Percentiles rank a stretch among this genome's conserved stretches.
Evolutionary conservation across 64 coral and sea anemone species (phyloP).

Genomic region (Montipora cactus): DNA sequence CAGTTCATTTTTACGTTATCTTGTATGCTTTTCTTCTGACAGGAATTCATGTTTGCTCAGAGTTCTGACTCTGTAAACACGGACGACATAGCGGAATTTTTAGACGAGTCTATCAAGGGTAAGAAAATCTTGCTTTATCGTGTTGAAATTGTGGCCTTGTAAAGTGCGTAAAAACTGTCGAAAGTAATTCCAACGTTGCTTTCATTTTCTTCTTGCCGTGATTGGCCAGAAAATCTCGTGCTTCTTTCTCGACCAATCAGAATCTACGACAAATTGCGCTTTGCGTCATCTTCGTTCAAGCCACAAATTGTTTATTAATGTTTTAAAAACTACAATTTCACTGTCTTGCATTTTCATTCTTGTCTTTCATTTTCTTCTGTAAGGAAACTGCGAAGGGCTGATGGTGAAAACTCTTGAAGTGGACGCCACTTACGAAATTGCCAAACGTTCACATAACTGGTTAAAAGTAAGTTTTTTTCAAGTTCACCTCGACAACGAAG

Average conservation of each 20-base stretch:
- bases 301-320: too few species aligned
- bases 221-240: neutral
- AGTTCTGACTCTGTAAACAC: constrained; percentile 91
- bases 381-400: constrained; percentile 98
- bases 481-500: neutral
- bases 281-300: too few species aligned
- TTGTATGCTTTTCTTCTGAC: neutral
- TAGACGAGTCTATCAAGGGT: constrained; percentile 99
- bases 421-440: constrained; percentile 99
- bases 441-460: constrained; percentile 99
- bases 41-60: constrained; percentile 98
- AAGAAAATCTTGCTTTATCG: neutral
- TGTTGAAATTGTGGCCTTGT: too few species aligned
- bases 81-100: constrained; percentile 96
- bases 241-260: neutral
- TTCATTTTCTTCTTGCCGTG: neutral
- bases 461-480: constrained; percentile 71
- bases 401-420: constrained; percentile 99
- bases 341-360: neutral
- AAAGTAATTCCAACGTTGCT: too few species aligned
- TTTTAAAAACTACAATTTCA: neutral
- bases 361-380: neutral
- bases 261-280: neutral
- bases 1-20: neutral
- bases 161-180: too few species aligned